Conservation (phyloP, 2,888 invertebrate genomes). For the Mythimna impura region DNA sequence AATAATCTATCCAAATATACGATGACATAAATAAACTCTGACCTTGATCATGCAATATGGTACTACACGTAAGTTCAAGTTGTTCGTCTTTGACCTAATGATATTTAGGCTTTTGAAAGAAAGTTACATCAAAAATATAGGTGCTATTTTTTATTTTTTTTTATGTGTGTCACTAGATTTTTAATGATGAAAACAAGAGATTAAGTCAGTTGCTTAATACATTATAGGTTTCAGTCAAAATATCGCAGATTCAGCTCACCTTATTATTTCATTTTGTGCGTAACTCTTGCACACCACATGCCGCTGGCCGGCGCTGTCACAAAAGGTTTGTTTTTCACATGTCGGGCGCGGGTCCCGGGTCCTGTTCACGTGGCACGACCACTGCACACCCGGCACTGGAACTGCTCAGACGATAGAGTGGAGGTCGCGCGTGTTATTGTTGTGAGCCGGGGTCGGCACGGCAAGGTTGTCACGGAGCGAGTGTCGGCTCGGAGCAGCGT, state of each 20-base stretch:
- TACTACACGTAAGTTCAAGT: slow-evolving; percentile 16
- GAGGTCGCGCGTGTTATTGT: slow-evolving; percentile 78
- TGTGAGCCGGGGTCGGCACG: slow-evolving; percentile 69
- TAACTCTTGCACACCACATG: slow-evolving; percentile 79
- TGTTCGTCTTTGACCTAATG: slow-evolving; percentile 32
- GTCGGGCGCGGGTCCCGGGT: slow-evolving; percentile 65
- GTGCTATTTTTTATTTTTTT: neutral
- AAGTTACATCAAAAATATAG: slow-evolving; percentile 28
- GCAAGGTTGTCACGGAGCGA: slow-evolving; percentile 72
- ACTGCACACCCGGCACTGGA: slow-evolving; percentile 76
- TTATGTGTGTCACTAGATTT: neutral
- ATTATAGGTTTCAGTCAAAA: slow-evolving; percentile 22
- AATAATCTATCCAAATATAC: slow-evolving; percentile 36
- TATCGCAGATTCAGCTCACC: slow-evolving; percentile 73
- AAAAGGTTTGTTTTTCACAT: slow-evolving; percentile 79
- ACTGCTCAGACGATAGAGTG: slow-evolving; percentile 63
- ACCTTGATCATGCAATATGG: slow-evolving; percentile 52
- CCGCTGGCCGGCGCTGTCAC: slow-evolving; percentile 76
- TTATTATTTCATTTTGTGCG: slow-evolving; percentile 88
- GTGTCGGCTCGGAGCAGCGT: slow-evolving; percentile 71
- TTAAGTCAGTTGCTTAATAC: neutral
- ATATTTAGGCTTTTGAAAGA: slow-evolving; percentile 6
- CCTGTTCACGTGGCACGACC: slow-evolving; percentile 74
- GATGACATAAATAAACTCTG: slow-evolving; percentile 39
- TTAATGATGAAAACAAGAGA: neutral